These are phyloP conservation scores for Ceratotherium simum DNA, from an alignment of 2,113 vertebrate species.

Conservation along the genomic window DNA sequence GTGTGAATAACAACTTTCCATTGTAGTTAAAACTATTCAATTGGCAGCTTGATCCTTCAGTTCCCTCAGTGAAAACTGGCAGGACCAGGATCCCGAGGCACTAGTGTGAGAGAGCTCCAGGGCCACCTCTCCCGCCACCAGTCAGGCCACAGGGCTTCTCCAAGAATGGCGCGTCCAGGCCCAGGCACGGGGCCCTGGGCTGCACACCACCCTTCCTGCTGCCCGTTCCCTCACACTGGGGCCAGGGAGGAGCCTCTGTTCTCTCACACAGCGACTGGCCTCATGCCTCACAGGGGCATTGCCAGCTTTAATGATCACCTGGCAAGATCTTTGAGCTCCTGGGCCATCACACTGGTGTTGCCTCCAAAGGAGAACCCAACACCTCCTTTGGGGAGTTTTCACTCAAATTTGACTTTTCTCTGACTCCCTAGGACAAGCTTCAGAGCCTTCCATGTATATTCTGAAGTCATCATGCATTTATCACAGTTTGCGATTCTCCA, in stretches of 20 bases:
- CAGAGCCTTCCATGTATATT: not conserved
- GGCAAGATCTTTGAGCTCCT: not conserved
- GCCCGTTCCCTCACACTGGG: not conserved
- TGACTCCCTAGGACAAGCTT: not conserved
- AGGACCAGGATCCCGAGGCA: too few species aligned
- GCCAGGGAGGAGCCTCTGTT: too few species aligned
- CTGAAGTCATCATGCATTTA: not conserved
- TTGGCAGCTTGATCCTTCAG: not conserved
- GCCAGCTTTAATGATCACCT: not conserved
- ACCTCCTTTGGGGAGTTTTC: not conserved
- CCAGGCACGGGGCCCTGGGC: not conserved
- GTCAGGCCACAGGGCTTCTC: not conserved
- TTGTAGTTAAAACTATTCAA: not conserved
- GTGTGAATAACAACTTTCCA: not conserved
- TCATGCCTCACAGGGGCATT: not conserved
- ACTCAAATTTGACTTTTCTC: not conserved
- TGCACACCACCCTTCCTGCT: accelerated
- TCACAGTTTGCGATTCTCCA: not conserved
- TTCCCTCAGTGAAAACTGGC: not conserved
- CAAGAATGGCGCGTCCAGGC: accelerated
- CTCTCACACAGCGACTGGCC: not conserved
- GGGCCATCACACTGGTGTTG: not conserved
- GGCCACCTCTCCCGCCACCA: not conserved
- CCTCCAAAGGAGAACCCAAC: not conserved
- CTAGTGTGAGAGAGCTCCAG: accelerated